Evolutionary conservation across 2,797 vertebrate species (phyloP).

Genomic region (Gila robusta): DNA sequence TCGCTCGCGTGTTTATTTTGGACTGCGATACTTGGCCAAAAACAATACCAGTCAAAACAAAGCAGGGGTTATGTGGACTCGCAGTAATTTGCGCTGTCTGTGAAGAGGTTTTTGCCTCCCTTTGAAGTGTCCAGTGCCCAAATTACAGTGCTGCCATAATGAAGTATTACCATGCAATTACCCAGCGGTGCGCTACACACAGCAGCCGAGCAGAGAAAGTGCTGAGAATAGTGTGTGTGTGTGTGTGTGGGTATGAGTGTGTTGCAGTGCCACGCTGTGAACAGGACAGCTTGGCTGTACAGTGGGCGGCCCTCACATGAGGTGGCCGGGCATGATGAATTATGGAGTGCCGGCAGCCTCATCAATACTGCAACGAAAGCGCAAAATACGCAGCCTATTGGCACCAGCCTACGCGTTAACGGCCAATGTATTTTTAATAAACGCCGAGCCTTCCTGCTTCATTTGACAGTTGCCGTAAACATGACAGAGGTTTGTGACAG

Average conservation of each 20-base stretch:
- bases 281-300: slow-evolving; percentile 38
- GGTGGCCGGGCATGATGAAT: slow-evolving; percentile 80
- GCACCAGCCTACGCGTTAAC: slow-evolving; percentile 82
- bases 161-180: slow-evolving; percentile 81
- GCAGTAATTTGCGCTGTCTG: slow-evolving; percentile 75
- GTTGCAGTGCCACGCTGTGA: slow-evolving; percentile 49
- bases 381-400: slow-evolving; percentile 83
- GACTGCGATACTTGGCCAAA: slow-evolving; percentile 70
- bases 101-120: slow-evolving; percentile 72
- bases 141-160: slow-evolving; percentile 83
- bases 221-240: slow-evolving; percentile 65
- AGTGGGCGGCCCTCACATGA: slow-evolving; percentile 55
- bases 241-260: slow-evolving; percentile 49
- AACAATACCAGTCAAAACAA: slow-evolving; percentile 75
- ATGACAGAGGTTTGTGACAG: slow-evolving; percentile 35
- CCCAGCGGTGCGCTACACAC: slow-evolving; percentile 57
- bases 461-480: slow-evolving; percentile 49
- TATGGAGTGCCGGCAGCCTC: slow-evolving; percentile 77
- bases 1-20: slow-evolving; percentile 82
- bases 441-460: slow-evolving; percentile 77
- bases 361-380: slow-evolving; percentile 83
- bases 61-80: slow-evolving; percentile 74
- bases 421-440: slow-evolving; percentile 88
- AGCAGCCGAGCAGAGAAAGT: slow-evolving; percentile 63
- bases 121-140: slow-evolving; percentile 81